Evolutionary conservation across 1,140 invertebrate genomes (phyloP).

Genomic region (Diplogasteroides magnus): DNA sequence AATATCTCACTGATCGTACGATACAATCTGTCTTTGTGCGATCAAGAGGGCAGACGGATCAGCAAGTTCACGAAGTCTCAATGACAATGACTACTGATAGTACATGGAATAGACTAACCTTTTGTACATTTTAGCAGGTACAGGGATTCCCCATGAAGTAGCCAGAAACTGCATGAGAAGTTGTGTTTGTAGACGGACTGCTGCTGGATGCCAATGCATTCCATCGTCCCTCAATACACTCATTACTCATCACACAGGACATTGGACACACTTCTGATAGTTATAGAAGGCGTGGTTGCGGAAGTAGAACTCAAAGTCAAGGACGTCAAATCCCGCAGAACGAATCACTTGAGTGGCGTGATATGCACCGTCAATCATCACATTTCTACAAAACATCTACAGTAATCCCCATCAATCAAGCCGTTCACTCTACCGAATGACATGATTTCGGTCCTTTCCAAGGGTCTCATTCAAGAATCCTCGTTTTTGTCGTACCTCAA

Average conservation of each 20-base stretch:
- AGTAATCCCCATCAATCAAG: background rate
- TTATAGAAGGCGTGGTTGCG: background rate
- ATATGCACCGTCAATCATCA: background rate
- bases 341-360: background rate
- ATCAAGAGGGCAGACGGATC: no score
- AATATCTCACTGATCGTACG: no score
- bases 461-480: no score
- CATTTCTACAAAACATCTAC: background rate
- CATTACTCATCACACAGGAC: background rate
- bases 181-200: background rate
- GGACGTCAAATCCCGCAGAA: background rate
- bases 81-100: no score
- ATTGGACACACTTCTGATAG: background rate
- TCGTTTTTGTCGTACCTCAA: no score
- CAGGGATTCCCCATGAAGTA: background rate
- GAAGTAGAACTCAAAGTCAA: background rate
- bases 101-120: no score
- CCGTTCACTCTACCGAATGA: background rate
- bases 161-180: background rate
- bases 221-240: background rate
- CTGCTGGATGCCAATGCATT: background rate
- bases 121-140: no score
- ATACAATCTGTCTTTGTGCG: no score
- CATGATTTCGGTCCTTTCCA: background rate
- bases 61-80: no score